Evolutionary conservation across 2,113 vertebrate species (phyloP).

Genomic region (Phyllopteryx taeniolatus): DNA sequence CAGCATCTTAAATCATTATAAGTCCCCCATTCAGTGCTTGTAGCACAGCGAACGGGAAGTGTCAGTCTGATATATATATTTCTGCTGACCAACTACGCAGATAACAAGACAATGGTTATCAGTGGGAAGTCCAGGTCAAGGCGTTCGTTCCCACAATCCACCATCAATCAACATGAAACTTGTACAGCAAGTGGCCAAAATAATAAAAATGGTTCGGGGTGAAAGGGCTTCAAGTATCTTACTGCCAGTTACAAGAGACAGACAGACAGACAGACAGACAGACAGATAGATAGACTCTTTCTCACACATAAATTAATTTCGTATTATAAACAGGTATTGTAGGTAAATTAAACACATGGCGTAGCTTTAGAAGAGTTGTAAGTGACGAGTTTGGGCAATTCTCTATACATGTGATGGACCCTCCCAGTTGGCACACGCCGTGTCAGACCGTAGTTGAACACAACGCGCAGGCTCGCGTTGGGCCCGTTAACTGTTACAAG

Average conservation of each 20-base stretch:
- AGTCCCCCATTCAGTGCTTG: neutral
- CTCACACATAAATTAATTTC: no score
- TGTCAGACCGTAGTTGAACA: no score
- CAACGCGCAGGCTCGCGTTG: no score
- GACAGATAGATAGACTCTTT: no score
- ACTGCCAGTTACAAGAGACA: neutral
- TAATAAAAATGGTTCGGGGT: neutral
- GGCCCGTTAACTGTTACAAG: no score
- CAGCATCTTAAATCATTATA: neutral
- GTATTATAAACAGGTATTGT: no score
- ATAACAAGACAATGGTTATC: slow-evolving; percentile 43
- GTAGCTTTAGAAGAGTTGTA: no score
- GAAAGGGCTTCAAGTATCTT: neutral
- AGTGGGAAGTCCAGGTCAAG: slow-evolving; percentile 47
- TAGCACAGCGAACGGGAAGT: slow-evolving; percentile 22
- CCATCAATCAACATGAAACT: slow-evolving; percentile 18
- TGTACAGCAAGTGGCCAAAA: neutral
- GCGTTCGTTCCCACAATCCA: slow-evolving; percentile 46
- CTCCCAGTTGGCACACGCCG: no score
- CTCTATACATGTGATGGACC: no score
- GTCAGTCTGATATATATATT: slow-evolving; percentile 14
- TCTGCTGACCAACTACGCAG: slow-evolving; percentile 30
- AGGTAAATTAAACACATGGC: no score
- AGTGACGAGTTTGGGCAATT: no score
- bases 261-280: no score